Evolutionary conservation across 1,140 invertebrate genomes (phyloP), one percentile per base, ranked within the genome.

Genomic region (Camponotus vicinus): DNA sequence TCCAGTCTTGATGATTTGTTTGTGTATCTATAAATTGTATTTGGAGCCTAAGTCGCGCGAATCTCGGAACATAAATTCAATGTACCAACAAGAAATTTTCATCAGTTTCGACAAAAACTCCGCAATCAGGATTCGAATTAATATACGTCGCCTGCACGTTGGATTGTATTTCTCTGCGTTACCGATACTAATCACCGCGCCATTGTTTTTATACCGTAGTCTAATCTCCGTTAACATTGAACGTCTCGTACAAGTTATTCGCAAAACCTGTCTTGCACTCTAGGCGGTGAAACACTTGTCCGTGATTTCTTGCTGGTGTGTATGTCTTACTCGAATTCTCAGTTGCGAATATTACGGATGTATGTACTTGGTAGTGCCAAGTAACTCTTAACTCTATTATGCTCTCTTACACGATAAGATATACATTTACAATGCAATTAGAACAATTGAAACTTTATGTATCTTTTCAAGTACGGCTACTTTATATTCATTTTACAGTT

Each of bases 201-300:
- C 34, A 4, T 11, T 21, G 83, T 89, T 91, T 86, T 91, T 91
- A 77, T 64, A 34, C 42, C 15, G 6, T 55, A 40, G 73, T 88
- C 84, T 89, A 91, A 91, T 91, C 89, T 73, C 63, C 69, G 82
- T 71, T 70, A 86, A 89, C 83, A 82, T 85, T 83, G 77, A 42
- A 86, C 64, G 59, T 32, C 59, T 18, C 52, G 64, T 57, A 84
- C 67, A 59, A 21, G 21, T 63, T 27, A 13, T 34, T 61, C 9
- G 67, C 49, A 64, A 86, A 89, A 85, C 86, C 75, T 37, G 75
- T 59, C 40, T 77, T 86, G 83, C 80, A 83, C 85, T 27, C 21
- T 45, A 32, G 34, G 34, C 59, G 49, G 4, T 18, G 76, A 61
- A 89, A 86, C 77, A 80, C 79, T 83, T 78, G 90, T 85, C 76